Conservation (phyloP, 2,797 vertebrate genomes). For the Prunella strophiata region DNA sequence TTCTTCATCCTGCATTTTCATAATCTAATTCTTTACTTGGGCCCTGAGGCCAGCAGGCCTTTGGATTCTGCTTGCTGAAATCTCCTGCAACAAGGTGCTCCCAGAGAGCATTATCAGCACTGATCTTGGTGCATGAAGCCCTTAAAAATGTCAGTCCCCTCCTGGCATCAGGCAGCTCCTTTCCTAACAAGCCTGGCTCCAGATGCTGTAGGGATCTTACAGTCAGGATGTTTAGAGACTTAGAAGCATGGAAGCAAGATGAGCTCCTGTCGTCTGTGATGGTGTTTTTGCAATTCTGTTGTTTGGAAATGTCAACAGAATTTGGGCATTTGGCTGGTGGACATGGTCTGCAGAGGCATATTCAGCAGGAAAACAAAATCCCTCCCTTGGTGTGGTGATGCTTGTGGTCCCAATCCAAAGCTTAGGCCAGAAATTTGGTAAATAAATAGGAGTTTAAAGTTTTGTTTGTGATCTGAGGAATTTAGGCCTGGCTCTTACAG, state of each 20-base stretch:
- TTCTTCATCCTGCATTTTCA: background rate
- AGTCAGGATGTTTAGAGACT: background rate
- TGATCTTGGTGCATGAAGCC: background rate
- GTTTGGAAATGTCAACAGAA: background rate
- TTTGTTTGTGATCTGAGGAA: background rate
- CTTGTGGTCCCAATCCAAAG: background rate
- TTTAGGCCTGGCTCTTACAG: background rate
- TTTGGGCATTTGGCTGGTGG: background rate
- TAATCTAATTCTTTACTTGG: background rate
- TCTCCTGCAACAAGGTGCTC: background rate
- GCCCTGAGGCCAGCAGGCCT: background rate
- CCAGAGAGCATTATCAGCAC: accelerated
- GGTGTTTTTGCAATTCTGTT: accelerated
- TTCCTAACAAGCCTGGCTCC: background rate
- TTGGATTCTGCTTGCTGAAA: background rate
- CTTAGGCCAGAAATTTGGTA: background rate
- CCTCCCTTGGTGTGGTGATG: background rate
- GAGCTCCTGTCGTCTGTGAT: accelerated
- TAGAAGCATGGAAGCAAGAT: background rate
- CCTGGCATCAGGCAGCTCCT: background rate
- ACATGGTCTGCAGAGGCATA: background rate
- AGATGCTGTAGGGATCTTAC: background rate
- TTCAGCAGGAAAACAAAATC: background rate
- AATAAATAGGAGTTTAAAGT: background rate
- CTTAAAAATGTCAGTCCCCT: background rate